Base-by-base conservation (phyloP, 2,113 vertebrate genomes). In the Tinamus guttatus region DNA sequence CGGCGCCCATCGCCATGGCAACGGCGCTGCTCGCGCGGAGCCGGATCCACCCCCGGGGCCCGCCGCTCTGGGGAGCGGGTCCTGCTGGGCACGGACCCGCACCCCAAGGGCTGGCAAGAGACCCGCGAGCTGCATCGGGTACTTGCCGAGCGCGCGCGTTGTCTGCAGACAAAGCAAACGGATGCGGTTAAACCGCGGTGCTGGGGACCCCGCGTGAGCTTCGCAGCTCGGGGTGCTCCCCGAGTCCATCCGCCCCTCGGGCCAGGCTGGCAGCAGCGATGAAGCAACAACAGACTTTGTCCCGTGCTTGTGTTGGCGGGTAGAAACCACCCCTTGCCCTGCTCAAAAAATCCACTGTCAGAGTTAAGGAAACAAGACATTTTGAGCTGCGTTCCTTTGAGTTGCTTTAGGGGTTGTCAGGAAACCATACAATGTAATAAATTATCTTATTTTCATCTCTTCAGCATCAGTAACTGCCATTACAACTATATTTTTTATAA, bases 1-100 rank as follows among this genome's bases (percentile, higher is more conserved):
- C 3, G 13, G 69, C 95, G 92, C 94, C 95, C 79, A 90, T 97
- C 95, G 85, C 97, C 95, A 96, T 97, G 70, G 97, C 95, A 96
- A 97, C 97, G 81, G 87, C 93, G 91, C 84, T n/a, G 90, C 62
- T 97, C 52, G 84, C 36, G 89, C 93, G 47, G 81, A 93, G 93
- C 81, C 94, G 87, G 86, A 54, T 93, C 92, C 96, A 83, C 86
- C 95, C 95, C 54, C 73, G 92, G 95, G 40, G 40, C 40, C 40
- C 40, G 95, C 43, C 43, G 43, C 43, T 15, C 43, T 43, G 43
- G 74, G 74, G 94, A 87, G 41, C 74, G 64, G 49, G 60, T 78
- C 69, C 74, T 95, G 64, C 76, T 56, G 71, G 78, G 70, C 70
- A 59, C 20, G 0, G 84, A 54, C 68, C 80, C 0, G 0, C 41